phyloP scores from a whole-genome alignment of 2,888 invertebrate genomes.

The Stegophylla sp. region DNA sequence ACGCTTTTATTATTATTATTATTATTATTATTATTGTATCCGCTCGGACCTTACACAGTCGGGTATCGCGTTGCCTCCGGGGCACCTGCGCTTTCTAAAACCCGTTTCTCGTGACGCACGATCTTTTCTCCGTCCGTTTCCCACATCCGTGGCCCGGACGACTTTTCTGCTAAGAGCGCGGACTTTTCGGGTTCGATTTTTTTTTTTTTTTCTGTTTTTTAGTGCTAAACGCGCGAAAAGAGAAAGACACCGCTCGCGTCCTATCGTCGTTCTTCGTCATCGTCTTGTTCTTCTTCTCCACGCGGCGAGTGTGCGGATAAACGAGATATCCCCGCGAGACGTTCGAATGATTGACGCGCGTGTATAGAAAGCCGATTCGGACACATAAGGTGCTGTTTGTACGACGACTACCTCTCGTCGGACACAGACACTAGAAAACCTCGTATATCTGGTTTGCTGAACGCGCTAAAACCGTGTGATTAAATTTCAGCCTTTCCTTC shows the following conservation, averaged over 20 bases:
- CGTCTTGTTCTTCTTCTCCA: too few species aligned
- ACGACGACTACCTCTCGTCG: too few species aligned
- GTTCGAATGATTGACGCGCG: constrained; percentile 12
- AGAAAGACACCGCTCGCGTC: neutral
- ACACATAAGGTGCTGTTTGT: too few species aligned
- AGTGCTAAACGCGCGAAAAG: neutral
- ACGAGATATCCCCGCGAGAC: constrained; percentile 16
- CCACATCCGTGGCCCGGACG: neutral
- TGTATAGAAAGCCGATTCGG: constrained; percentile 28
- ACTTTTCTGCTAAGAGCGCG: neutral
- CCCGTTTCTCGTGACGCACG: constrained; percentile 57
- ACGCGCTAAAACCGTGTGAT: too few species aligned
- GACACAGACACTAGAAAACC: too few species aligned
- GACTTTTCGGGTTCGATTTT: neutral
- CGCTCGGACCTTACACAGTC: neutral
- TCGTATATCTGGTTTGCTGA: too few species aligned
- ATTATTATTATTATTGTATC: neutral
- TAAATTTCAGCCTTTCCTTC: too few species aligned
- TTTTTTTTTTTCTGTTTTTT: neutral
- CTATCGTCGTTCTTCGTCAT: neutral
- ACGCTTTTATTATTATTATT: neutral
- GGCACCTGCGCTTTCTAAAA: constrained; percentile 57
- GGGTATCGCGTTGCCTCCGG: constrained; percentile 34
- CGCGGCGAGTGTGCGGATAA: neutral
- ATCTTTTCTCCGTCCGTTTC: constrained; percentile 11